These are phyloP conservation scores for Pyrgilauda ruficollis DNA, from an alignment of 2,113 vertebrate genomes.

Conservation along the genomic window DNA sequence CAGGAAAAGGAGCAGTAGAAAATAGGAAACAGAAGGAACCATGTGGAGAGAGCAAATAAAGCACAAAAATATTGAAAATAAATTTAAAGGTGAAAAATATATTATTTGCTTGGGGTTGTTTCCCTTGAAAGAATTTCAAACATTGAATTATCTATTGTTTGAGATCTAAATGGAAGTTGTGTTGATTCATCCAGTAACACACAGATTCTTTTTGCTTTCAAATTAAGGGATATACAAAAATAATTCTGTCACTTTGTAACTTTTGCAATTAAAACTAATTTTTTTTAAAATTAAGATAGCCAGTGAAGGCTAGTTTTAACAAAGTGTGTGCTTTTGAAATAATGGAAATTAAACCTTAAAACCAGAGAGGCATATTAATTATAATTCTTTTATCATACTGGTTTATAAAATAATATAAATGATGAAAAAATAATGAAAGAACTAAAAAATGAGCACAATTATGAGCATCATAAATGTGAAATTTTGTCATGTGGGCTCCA, in stretches of 20 bases:
- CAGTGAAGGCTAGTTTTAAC: background rate
- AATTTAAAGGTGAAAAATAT: conserved; percentile 30
- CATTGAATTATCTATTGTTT: background rate
- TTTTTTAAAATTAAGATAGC: background rate
- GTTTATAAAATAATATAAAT: background rate
- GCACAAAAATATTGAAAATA: conserved; percentile 38
- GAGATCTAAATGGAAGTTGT: background rate
- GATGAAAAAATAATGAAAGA: background rate
- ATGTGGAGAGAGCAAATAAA: conserved; percentile 40
- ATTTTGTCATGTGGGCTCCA: fast-evolving
- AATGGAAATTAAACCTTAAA: background rate
- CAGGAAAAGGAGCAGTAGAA: background rate
- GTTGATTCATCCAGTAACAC: background rate
- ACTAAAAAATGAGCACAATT: background rate
- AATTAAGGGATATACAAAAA: background rate
- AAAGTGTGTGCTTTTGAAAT: background rate
- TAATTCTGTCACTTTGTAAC: background rate
- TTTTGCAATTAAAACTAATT: background rate
- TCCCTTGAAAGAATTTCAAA: conserved; percentile 1
- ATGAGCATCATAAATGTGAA: background rate
- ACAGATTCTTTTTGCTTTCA: background rate
- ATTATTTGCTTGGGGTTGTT: background rate
- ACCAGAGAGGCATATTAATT: background rate
- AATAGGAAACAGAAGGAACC: background rate
- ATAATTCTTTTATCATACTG: background rate